phyloP scores from a whole-genome alignment of 2,888 invertebrate species.

The Thecophora atra region DNA sequence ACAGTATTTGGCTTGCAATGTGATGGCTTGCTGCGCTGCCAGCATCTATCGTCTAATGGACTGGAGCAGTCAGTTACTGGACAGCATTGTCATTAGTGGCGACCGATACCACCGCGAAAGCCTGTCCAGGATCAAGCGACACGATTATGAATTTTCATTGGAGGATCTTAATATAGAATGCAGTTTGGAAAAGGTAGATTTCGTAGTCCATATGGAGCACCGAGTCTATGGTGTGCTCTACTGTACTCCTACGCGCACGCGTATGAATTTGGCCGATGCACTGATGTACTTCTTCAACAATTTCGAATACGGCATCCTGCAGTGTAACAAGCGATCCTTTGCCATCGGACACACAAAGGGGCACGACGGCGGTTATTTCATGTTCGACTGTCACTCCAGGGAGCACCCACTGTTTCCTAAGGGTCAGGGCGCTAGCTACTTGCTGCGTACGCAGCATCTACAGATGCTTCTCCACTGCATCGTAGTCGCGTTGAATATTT shows the following conservation, averaged over 20 bases:
- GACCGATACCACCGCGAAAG: conserved; percentile 70
- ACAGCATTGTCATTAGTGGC: conserved; percentile 72
- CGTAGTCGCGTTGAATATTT: conserved; percentile 71
- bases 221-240: conserved; percentile 73
- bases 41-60: conserved; percentile 71
- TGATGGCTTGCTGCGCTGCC: conserved; percentile 71
- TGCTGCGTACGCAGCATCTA: conserved; percentile 71
- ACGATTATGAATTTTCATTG: conserved; percentile 70
- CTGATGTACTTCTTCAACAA: conserved; percentile 71
- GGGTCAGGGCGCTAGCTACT: conserved; percentile 70
- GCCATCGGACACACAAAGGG: conserved; percentile 67
- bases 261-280: conserved; percentile 73
- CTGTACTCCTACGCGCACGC: conserved; percentile 58
- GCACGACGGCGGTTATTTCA: conserved; percentile 70
- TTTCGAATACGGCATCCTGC: conserved; percentile 69
- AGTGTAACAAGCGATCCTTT: conserved; percentile 68
- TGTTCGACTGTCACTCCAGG: conserved; percentile 74
- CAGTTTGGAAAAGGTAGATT: conserved; percentile 70
- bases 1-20: conserved; percentile 72
- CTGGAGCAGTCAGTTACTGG: conserved; percentile 73
- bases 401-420: conserved; percentile 72
- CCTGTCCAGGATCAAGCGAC: conserved; percentile 65
- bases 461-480: conserved; percentile 73
- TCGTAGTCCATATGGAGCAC: conserved; percentile 70
- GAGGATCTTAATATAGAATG: conserved; percentile 70